phyloP scores from a whole-genome alignment of 2,888 invertebrate species.

The Xestia rhomboidea region DNA sequence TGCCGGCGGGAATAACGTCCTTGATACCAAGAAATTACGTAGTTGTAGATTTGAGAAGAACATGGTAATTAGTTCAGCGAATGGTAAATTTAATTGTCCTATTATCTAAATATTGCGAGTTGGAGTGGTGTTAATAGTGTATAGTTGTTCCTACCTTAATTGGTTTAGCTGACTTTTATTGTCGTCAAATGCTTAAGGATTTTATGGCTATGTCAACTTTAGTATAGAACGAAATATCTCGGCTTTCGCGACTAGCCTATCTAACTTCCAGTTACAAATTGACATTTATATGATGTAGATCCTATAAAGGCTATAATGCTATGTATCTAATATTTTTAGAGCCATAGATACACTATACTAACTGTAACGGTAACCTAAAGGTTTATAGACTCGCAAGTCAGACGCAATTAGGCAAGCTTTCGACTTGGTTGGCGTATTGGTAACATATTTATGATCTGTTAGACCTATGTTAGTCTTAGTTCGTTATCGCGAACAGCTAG shows the following conservation, averaged over 20 bases:
- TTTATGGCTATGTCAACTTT: no score
- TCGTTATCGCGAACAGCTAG: constrained; percentile 50
- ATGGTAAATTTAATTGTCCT: background rate
- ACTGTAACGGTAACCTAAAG: background rate
- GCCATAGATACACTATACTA: background rate
- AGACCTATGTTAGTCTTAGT: constrained; percentile 31
- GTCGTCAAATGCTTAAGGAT: background rate
- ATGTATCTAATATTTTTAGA: constrained; percentile 2
- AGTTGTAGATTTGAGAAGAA: background rate
- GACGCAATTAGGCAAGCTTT: constrained; percentile 48
- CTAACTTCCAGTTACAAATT: background rate
- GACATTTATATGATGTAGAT: background rate
- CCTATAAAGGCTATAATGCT: background rate
- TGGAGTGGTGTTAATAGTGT: background rate
- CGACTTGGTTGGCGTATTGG: constrained; percentile 42
- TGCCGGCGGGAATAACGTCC: constrained; percentile 14
- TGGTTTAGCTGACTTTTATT: background rate
- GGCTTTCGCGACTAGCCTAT: no score
- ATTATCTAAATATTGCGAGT: background rate
- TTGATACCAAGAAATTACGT: background rate
- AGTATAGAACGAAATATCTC: no score
- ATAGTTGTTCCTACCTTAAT: background rate
- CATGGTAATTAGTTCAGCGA: background rate
- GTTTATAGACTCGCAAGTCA: constrained; percentile 40
- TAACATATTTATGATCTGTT: constrained; percentile 53